Percentiles rank a stretch among this genome's conserved stretches.
phyloP scores from a whole-genome alignment of 2,113 vertebrate genomes.

The Ceratotherium simum region DNA sequence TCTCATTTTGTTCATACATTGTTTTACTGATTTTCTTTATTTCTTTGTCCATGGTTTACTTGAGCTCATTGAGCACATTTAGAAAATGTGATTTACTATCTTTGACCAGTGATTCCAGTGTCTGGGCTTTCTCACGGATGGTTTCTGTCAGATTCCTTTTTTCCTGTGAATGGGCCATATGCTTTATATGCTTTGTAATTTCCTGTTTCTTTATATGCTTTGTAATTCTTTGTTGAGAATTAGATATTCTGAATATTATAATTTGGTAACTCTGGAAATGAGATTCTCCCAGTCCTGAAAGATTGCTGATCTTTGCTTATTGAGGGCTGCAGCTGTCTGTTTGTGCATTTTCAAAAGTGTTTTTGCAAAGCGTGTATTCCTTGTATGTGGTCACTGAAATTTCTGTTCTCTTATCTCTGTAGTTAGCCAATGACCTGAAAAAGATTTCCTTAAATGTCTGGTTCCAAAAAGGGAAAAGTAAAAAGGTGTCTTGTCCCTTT shows the following conservation, averaged over 20 bases:
- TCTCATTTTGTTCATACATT: neutral
- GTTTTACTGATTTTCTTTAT: neutral
- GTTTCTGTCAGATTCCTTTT: neutral
- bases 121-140: neutral
- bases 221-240: neutral
- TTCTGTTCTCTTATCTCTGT: slow-evolving; percentile 3
- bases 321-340: neutral
- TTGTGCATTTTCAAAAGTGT: neutral
- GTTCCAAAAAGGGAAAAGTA: neutral
- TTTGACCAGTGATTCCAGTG: neutral
- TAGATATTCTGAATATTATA: neutral
- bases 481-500: neutral
- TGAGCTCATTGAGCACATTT: neutral
- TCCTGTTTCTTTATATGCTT: neutral
- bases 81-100: neutral
- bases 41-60: neutral
- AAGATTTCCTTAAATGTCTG: slow-evolving; percentile 22
- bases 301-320: neutral
- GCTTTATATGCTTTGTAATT: neutral
- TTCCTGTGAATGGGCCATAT: neutral
- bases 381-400: neutral
- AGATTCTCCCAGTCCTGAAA: neutral
- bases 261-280: neutral
- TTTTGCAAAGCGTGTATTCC: neutral
- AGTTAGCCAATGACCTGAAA: neutral